Percentiles rank a stretch among this genome's conserved stretches.
These are phyloP conservation scores for Caenorhabditis sp. DNA, from an alignment of 2,888 invertebrate genomes.

Conservation along the genomic window DNA sequence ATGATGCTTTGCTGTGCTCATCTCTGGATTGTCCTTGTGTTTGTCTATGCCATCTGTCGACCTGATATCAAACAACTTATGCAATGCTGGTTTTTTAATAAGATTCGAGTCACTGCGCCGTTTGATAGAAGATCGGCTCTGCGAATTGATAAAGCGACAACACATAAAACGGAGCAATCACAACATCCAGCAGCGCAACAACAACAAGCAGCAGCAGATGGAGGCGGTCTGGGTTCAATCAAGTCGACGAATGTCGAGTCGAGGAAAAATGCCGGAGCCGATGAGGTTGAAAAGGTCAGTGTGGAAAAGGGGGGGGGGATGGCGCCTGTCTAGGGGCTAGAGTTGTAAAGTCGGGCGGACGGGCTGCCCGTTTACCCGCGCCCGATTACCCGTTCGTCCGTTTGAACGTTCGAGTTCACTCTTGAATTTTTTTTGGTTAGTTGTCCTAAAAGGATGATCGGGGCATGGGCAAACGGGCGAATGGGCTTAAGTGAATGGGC, in stretches of 20 bases:
- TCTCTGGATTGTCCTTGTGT: conserved; percentile 12
- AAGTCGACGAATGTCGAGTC: not conserved
- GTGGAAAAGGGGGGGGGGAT: too few species aligned
- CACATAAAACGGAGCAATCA: not conserved
- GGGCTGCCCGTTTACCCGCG: too few species aligned
- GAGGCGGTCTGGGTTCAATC: not conserved
- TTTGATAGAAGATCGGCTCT: conserved; percentile 15
- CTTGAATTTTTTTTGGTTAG: too few species aligned
- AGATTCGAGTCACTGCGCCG: not conserved
- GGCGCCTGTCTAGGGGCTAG: too few species aligned
- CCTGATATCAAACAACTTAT: conserved; percentile 18
- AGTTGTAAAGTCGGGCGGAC: too few species aligned
- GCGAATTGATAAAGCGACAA: not conserved
- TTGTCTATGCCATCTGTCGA: conserved; percentile 11
- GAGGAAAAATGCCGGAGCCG: not conserved
- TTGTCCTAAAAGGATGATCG: too few species aligned
- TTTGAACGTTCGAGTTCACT: too few species aligned
- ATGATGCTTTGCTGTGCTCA: conserved; percentile 12
- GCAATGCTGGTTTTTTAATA: conserved; percentile 16
- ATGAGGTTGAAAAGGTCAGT: not conserved
- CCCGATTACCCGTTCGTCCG: too few species aligned
- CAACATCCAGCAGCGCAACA: not conserved
- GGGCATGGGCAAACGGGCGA: too few species aligned
- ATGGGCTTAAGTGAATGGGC: too few species aligned
- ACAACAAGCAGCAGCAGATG: not conserved